Evolutionary conservation across 2,888 invertebrate species (phyloP), one percentile per base, ranked within the genome.

Genomic region (Meta bourneti): DNA sequence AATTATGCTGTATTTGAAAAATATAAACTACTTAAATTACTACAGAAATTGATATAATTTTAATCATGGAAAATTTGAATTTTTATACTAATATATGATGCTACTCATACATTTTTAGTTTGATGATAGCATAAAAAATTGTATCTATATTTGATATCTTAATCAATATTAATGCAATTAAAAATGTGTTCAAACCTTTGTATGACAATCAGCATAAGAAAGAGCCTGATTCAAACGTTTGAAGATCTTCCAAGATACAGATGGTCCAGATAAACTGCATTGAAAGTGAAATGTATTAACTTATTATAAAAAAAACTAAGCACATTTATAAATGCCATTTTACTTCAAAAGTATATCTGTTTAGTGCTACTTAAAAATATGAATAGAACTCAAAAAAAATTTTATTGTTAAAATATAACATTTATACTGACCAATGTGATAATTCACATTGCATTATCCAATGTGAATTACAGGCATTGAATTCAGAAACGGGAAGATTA

Each of bases 191-290:
- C 20, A 16, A 48, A 92, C 91, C 48, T 89, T 92, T 20, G 91
- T 89, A 49, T 16, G 69, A 75, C 70, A 51, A 61, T 89, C 84
- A 34, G 88, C 88, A 92, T 74, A 92, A 4, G 48, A 13, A 9
- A 48, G 4, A 34, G 91, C 91, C 52, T 52, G n/a, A 69, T 34
- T 79, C 19, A 84, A 54, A 16, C 80, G 88, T 48, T 70, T 88
- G 34, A 92, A 92, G 16, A 92, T n/a, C 71, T 88, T 89, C 91
- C 91, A 92, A 6, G 84, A 48, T 34, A 78, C 70, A 34, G 91
- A 84, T 54, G 91, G 91, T 7, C 91, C 91, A 48, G 88, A 80
- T 48, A 92, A 75, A 48, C 91, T 92, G 19, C 0, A 77, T 9
- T n/a, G 9, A 54, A 20, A 84, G 6, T 34, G 20, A 34, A 52